Conservation (phyloP, 2,113 vertebrate genomes). For the Cyprinus carpio region DNA sequence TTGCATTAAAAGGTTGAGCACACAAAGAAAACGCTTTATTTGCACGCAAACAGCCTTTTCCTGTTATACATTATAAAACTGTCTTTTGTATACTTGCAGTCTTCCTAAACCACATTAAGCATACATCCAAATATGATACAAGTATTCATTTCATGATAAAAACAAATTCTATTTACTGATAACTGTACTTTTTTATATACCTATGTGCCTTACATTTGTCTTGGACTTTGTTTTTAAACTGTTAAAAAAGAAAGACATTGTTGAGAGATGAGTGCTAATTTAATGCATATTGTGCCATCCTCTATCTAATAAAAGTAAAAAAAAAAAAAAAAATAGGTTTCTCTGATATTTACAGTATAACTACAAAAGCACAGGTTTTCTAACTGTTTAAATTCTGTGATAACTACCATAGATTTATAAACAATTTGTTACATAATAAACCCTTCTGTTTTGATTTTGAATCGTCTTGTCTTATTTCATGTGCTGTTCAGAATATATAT, state of each 20-base stretch:
- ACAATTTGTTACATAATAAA: conserved; percentile 62
- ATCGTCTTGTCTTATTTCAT: background rate
- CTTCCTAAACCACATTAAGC: background rate
- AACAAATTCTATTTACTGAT: background rate
- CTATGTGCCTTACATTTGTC: conserved; percentile 23
- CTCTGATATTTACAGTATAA: background rate
- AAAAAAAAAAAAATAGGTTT: background rate
- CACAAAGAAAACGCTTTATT: conserved; percentile 36
- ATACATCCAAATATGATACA: background rate
- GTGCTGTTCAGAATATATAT: background rate
- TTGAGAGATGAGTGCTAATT: background rate
- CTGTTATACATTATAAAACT: conserved; percentile 8
- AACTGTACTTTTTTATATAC: background rate
- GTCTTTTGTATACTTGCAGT: background rate
- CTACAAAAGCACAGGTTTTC: conserved; percentile 7
- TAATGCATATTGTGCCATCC: background rate
- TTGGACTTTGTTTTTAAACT: background rate
- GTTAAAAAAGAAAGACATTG: background rate
- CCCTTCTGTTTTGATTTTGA: background rate
- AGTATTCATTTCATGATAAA: background rate
- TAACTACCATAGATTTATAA: conserved; percentile 59
- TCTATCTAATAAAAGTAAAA: conserved; percentile 18
- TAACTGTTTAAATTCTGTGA: conserved; percentile 60
- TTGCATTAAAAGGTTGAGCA: background rate
- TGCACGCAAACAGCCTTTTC: conserved; percentile 27